Conservation (phyloP, 1,140 invertebrate species). For the Calliopsis andreniformis region DNA sequence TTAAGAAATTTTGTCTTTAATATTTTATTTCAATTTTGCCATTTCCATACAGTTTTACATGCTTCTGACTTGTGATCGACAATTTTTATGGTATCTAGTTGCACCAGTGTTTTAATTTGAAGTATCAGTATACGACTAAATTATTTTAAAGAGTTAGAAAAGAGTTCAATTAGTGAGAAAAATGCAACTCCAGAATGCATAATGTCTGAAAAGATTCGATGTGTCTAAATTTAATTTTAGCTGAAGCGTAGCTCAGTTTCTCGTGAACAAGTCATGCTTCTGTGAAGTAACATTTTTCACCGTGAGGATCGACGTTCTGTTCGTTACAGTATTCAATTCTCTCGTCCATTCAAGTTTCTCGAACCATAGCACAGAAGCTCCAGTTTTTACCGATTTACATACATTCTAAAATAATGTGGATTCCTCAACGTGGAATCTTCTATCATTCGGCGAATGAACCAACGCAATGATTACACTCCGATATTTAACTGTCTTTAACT, state of each 20-base stretch:
- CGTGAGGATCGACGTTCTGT: not conserved
- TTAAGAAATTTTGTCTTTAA: too few species aligned
- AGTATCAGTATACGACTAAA: too few species aligned
- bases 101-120: too few species aligned
- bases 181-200: not conserved
- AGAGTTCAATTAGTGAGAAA: too few species aligned
- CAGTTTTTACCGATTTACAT: too few species aligned
- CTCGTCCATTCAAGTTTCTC: not conserved
- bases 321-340: not conserved
- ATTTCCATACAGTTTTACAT: too few species aligned
- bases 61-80: too few species aligned
- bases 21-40: too few species aligned
- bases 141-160: too few species aligned
- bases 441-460: not conserved
- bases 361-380: not conserved
- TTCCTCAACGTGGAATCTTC: not conserved
- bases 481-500: constrained; percentile 16
- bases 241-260: not conserved
- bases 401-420: not conserved
- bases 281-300: constrained; percentile 34
- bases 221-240: not conserved
- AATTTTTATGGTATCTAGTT: too few species aligned
- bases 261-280: not conserved
- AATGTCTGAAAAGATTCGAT: constrained; percentile 3
- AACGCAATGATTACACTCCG: not conserved